Conservation (phyloP, 2,113 vertebrate species). For the Trochalopteron elliotii region DNA sequence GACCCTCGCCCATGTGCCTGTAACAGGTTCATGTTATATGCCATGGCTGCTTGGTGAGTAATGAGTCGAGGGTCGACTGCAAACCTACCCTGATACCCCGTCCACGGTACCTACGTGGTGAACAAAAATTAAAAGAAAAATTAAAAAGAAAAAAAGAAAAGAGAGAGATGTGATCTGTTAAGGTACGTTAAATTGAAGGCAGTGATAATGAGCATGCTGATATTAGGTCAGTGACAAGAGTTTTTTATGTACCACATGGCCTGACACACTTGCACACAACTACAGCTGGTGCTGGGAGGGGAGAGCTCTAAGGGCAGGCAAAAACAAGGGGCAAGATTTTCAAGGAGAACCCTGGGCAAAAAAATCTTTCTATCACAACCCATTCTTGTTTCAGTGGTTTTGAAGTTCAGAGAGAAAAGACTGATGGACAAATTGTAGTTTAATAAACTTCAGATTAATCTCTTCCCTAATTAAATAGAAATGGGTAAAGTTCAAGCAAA, state of each 20-base stretch:
- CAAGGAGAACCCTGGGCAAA: background rate
- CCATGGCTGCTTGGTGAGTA: slow-evolving; percentile 95
- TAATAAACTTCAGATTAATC: background rate
- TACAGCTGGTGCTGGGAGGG: background rate
- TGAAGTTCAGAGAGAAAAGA: background rate
- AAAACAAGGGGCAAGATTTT: background rate
- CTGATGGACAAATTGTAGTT: background rate
- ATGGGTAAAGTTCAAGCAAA: background rate
- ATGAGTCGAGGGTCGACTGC: slow-evolving; percentile 95
- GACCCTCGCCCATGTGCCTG: slow-evolving; percentile 91
- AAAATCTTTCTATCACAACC: background rate
- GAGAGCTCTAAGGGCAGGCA: background rate
- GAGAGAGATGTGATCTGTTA: background rate
- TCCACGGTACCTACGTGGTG: slow-evolving; percentile 88
- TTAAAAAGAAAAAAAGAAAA: too few relatives aligned
- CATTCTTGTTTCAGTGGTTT: background rate
- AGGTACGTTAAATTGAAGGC: background rate
- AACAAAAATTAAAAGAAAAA: background rate
- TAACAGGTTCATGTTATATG: slow-evolving; percentile 95
- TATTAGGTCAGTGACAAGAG: background rate
- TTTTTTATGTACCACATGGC: background rate
- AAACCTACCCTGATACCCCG: slow-evolving; percentile 96
- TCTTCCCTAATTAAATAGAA: background rate
- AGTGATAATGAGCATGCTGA: background rate
- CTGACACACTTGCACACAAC: background rate